phyloP scores from a whole-genome alignment of 2,888 invertebrate species.

The Cremastobaeus sp. region DNA sequence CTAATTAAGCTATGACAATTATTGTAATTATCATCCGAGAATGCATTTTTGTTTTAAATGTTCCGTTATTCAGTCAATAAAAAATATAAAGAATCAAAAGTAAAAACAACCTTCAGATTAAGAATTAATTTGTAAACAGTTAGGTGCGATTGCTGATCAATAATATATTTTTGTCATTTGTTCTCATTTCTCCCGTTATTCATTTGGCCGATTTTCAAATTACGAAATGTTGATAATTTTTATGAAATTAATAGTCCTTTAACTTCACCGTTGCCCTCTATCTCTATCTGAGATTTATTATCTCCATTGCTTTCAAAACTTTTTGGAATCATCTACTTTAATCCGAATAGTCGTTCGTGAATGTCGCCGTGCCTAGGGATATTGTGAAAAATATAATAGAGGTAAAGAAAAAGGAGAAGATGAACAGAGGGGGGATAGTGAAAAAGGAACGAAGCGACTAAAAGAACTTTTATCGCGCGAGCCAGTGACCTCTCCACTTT shows the following conservation, averaged over 20 bases:
- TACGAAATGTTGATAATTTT: too few relatives aligned
- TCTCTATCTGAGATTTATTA: slow-evolving; percentile 44
- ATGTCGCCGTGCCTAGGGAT: slow-evolving; percentile 48
- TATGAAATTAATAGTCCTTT: slow-evolving; percentile 22
- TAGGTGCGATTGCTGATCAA: too few relatives aligned
- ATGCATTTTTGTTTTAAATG: too few relatives aligned
- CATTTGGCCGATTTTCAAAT: too few relatives aligned
- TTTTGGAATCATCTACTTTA: slow-evolving; percentile 48
- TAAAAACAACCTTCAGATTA: too few relatives aligned
- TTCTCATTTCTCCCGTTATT: too few relatives aligned
- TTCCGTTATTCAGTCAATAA: too few relatives aligned
- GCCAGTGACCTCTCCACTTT: slow-evolving; percentile 54
- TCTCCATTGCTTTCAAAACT: slow-evolving; percentile 47
- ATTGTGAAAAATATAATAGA: slow-evolving; percentile 56
- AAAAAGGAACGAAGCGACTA: slow-evolving; percentile 28
- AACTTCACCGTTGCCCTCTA: slow-evolving; percentile 13
- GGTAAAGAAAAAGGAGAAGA: slow-evolving; percentile 7
- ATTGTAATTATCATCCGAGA: too few relatives aligned
- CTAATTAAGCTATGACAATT: too few relatives aligned
- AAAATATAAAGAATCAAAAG: too few relatives aligned
- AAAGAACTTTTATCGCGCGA: slow-evolving; percentile 59
- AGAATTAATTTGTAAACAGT: too few relatives aligned
- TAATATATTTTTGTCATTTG: too few relatives aligned
- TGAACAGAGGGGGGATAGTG: slow-evolving; percentile 5
- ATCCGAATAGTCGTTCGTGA: slow-evolving; percentile 40